A percentile compares a stretch with the other conserved stretches of the same genome.
phyloP scores from a whole-genome alignment of 1,140 invertebrate genomes.

The Delia radicum region DNA sequence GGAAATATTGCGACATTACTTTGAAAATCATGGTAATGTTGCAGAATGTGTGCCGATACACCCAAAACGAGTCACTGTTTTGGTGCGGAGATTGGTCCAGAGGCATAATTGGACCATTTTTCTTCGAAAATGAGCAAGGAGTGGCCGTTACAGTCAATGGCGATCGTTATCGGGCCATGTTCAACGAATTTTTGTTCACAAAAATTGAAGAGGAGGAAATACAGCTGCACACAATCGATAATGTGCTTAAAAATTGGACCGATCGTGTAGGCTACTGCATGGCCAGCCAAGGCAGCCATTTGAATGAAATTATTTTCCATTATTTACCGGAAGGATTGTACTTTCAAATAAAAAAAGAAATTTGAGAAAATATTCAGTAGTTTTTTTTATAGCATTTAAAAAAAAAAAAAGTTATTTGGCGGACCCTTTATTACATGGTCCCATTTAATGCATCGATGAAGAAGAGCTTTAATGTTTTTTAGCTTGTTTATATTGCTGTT shows the following conservation, averaged over 20 bases:
- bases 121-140: too few species aligned
- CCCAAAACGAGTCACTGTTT: too few species aligned
- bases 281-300: background rate
- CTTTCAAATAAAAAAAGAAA: conserved; percentile 12
- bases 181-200: too few species aligned
- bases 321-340: background rate
- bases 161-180: too few species aligned
- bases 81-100: too few species aligned
- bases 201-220: too few species aligned
- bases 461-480: conserved; percentile 11
- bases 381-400: too few species aligned
- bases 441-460: conserved; percentile 3
- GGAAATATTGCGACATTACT: background rate
- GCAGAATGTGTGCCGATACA: too few species aligned
- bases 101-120: too few species aligned
- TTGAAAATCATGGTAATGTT: background rate
- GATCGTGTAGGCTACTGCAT: background rate
- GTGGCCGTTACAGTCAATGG: too few species aligned
- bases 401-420: background rate
- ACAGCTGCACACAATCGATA: too few species aligned
- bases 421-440: background rate
- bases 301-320: background rate
- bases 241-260: background rate
- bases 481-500: background rate
- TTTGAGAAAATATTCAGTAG: conserved; percentile 3